Evolutionary conservation across 2,113 vertebrate genomes (phyloP).

Genomic region (Chrysemys picta): DNA sequence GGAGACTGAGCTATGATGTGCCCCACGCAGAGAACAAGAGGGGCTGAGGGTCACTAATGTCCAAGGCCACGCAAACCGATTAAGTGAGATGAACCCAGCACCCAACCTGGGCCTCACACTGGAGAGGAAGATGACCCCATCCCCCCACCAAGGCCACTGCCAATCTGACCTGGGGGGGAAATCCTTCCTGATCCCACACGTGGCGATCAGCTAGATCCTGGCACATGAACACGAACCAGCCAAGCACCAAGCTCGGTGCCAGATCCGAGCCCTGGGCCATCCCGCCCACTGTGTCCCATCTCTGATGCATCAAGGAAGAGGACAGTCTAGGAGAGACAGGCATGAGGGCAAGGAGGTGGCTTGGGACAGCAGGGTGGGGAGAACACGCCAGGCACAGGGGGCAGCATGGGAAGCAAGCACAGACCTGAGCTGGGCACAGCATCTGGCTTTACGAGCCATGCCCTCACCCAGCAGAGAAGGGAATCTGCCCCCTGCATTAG

Average conservation of each 20-base stretch:
- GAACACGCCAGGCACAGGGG: no score
- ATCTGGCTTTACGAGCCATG: background rate
- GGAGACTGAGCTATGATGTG: background rate
- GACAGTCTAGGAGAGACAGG: background rate
- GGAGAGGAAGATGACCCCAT: background rate
- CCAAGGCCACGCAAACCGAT: background rate
- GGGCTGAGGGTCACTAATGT: no score
- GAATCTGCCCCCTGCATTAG: background rate
- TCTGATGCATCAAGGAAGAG: no score
- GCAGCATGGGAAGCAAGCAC: background rate
- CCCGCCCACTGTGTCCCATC: no score
- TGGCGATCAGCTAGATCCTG: no score
- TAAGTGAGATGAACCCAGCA: no score
- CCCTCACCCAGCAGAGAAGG: background rate
- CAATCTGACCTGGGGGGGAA: background rate
- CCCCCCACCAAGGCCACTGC: no score
- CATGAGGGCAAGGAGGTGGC: background rate
- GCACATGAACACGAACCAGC: background rate
- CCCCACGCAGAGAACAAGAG: background rate
- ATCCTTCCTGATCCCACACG: background rate
- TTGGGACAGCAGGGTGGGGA: background rate
- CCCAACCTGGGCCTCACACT: background rate
- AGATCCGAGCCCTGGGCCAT: background rate
- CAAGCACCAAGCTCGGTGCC: background rate
- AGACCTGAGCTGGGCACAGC: background rate